phyloP scores from a whole-genome alignment of 1,140 invertebrate genomes.

The Charaxes varanes region DNA sequence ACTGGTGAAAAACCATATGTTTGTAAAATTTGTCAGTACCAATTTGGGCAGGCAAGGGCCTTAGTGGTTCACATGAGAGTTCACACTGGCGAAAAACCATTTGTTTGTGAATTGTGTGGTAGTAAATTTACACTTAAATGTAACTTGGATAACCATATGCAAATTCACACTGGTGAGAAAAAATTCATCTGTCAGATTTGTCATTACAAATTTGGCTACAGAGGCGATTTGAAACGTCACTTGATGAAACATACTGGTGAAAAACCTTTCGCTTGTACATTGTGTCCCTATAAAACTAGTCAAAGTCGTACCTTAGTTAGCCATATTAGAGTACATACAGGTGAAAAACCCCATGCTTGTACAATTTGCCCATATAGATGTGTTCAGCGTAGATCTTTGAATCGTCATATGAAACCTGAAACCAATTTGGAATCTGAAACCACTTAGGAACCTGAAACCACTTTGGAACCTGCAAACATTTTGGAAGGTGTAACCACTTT shows the following conservation, averaged over 20 bases:
- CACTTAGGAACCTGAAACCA: too few species aligned
- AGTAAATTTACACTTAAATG: slow-evolving; percentile 25
- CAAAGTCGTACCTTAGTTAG: too few species aligned
- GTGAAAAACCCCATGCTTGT: too few species aligned
- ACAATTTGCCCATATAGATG: too few species aligned
- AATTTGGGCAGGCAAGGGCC: background rate
- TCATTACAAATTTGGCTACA: slow-evolving; percentile 1
- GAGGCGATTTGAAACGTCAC: slow-evolving; percentile 7
- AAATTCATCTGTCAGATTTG: slow-evolving; percentile 9
- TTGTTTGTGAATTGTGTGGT: slow-evolving; percentile 75
- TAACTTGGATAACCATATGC: slow-evolving; percentile 7
- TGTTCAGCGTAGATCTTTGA: too few species aligned
- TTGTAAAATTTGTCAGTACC: background rate
- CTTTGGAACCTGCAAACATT: too few species aligned
- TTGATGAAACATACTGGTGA: slow-evolving; percentile 3
- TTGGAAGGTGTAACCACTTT: too few species aligned
- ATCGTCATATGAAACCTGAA: too few species aligned
- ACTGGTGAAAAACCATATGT: background rate
- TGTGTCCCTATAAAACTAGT: too few species aligned
- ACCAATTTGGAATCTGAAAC: too few species aligned
- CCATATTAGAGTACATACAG: too few species aligned
- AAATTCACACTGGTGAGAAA: slow-evolving; percentile 10
- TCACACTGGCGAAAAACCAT: background rate
- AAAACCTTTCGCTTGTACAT: background rate
- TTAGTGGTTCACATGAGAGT: background rate